These are phyloP conservation scores for Caenorhabditis brenneri DNA, from an alignment of 1,140 invertebrate genomes.

Conservation along the genomic window DNA sequence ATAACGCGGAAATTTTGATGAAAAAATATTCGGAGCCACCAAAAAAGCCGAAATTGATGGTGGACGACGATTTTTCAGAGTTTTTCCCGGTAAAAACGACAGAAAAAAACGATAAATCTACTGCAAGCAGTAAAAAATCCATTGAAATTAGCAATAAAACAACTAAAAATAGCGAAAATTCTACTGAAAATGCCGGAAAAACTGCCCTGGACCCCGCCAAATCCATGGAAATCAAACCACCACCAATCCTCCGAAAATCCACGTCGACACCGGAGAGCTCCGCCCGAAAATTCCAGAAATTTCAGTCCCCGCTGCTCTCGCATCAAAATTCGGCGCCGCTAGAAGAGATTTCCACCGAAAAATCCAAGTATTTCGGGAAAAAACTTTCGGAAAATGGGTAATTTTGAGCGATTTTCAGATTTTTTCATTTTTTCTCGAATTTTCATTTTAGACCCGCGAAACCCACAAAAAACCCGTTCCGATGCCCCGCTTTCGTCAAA, in stretches of 20 bases:
- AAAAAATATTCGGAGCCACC: not conserved
- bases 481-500: slow-evolving; percentile 3
- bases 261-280: not conserved
- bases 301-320: not conserved
- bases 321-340: not conserved
- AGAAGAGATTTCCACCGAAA: not conserved
- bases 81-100: not conserved
- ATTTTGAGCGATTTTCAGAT: not conserved
- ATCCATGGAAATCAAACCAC: not conserved
- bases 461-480: slow-evolving; percentile 3
- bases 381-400: not conserved
- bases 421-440: not conserved
- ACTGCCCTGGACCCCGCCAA: not conserved
- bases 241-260: not conserved
- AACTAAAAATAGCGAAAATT: not conserved
- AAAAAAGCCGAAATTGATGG: not conserved
- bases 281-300: not conserved
- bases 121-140: too few relatives aligned
- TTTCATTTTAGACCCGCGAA: not conserved
- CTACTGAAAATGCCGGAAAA: too few relatives aligned
- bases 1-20: not conserved
- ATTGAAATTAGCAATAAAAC: too few relatives aligned
- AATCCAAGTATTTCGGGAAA: not conserved
- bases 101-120: not conserved
- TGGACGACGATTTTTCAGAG: slow-evolving; percentile 6